Evolutionary conservation across 2,888 invertebrate species (phyloP), one percentile per base, ranked within the genome.

Genomic region (Gibbula magus): DNA sequence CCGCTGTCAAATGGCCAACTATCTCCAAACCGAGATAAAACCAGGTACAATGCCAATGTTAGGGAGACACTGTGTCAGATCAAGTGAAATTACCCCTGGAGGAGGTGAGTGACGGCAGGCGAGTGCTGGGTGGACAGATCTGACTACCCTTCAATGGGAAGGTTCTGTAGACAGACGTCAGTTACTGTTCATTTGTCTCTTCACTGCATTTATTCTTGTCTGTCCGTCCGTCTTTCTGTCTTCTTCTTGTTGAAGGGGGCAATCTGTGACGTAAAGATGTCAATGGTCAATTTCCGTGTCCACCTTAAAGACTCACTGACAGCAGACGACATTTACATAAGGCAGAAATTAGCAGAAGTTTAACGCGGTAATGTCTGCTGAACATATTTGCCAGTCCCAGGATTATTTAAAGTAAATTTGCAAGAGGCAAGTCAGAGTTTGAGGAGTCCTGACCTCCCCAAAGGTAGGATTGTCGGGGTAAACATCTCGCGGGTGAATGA

Each of bases 251-350:
- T 20, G 35, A 32, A 70, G 70, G 35, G n/a, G 39, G 35, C 70
- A 32, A 35, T 20, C 35, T 35, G 70, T 70, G 70, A 70, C 70
- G 70, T 25, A 70, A 70, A 35, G 39, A 35, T 32, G 70, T 70
- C 70, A 70, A 18, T 32, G 70, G 70, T 70, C 70, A 70, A 70
- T n/a, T 35, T 35, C 35, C 18, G 70, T 70, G 70, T 70, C 70
- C 70, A 70, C 70, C 70, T 70, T 35, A 32, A 70, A 70, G 35
- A 70, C 29, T 70, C 70, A 70, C 39, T 70, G 35, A 70, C 2
- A 35, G 70, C 70, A 70, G 70, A 70, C 70, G 70, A 70, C 39
- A 70, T 35, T 35, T 70, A 70, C 35, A 70, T 45, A 70, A 39
- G 35, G n/a, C 29, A 70, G 70, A 35, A 70, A 70, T 70, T 70